Evolutionary conservation across 2,888 invertebrate species (phyloP), one percentile per base, ranked within the genome.

Genomic region (Blastobasis lacticolella): DNA sequence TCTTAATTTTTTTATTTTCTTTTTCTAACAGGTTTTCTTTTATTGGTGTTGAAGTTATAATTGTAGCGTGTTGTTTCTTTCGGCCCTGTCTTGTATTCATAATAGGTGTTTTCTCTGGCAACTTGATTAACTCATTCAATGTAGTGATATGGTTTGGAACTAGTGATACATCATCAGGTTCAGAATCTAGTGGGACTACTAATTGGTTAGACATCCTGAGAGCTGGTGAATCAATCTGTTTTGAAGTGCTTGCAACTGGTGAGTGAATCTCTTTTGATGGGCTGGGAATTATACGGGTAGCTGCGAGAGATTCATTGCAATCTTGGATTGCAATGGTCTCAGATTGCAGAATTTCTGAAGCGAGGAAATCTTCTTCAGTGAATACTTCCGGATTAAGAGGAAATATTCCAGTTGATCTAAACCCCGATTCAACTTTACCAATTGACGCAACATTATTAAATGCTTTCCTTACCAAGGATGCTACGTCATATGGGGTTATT

Each of bases 321-420:
- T 10, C 42, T 49, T n/a, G n/a, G 10, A 38, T 8, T 40, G 38
- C 42, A 46, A 41, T 48, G 37, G 43, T 49, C 6, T 49, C 43
- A 6, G 41, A 40, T 9, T 40, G 9, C 45, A 58, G 53, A 53
- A 49, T 54, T 54, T 57, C 54, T 49, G 56, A 55, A 40, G 50
- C 49, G 5, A 50, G 37, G 45, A 55, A 53, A 49, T 57, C 54
- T 54, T 61, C 57, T 23, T 61, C 57, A 7, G 55, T 50, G 49
- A 64, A 64, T 10, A 61, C 55, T 6, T 59, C 49, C 5, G 64
- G 59, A 49, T 66, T 61, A 4, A 52, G 41, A 38, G 55, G 52
- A 49, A 48, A 52, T 52, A 54, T 55, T 7, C 54, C 55, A 8
- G 57, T 43, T 7, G 48, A 48, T 10, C 9, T 23, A 53, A 54